Percentiles rank a stretch among this genome's conserved stretches.
phyloP scores from a whole-genome alignment of 2,888 invertebrate species.

The Drosophila phalerata region DNA sequence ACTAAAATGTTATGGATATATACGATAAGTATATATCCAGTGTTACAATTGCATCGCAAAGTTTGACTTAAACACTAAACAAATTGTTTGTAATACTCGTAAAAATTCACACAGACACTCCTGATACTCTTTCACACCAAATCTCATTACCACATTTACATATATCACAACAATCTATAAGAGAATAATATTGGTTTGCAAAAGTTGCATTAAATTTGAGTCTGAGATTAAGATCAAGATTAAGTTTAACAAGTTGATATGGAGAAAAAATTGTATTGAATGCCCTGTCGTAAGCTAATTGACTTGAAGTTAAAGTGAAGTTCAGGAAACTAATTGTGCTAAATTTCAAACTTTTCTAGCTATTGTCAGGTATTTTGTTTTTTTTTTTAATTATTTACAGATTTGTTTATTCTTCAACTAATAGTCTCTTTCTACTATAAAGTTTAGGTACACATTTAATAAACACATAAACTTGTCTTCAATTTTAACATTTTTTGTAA shows the following conservation, averaged over 20 bases:
- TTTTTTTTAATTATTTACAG: conserved; percentile 26
- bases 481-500: too few relatives aligned
- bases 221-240: conserved; percentile 12
- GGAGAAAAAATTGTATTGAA: conserved; percentile 2
- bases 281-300: conserved; percentile 37
- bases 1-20: conserved; percentile 27
- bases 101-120: conserved; percentile 24
- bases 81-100: conserved; percentile 54
- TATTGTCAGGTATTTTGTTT: conserved; percentile 23
- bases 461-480: too few relatives aligned
- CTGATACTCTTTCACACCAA: conserved; percentile 14
- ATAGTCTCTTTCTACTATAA: neutral
- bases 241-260: conserved; percentile 18
- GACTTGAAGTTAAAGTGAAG: conserved; percentile 7
- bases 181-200: conserved; percentile 16
- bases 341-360: conserved; percentile 29
- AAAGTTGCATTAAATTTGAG: conserved; percentile 5
- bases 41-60: conserved; percentile 62
- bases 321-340: conserved; percentile 7
- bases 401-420: neutral
- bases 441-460: neutral
- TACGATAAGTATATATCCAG: conserved; percentile 30
- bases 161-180: conserved; percentile 68
- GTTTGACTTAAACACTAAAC: conserved; percentile 49
- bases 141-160: conserved; percentile 44